Base-by-base conservation (phyloP, 2,113 vertebrate species). In the Dromas ardeola region DNA sequence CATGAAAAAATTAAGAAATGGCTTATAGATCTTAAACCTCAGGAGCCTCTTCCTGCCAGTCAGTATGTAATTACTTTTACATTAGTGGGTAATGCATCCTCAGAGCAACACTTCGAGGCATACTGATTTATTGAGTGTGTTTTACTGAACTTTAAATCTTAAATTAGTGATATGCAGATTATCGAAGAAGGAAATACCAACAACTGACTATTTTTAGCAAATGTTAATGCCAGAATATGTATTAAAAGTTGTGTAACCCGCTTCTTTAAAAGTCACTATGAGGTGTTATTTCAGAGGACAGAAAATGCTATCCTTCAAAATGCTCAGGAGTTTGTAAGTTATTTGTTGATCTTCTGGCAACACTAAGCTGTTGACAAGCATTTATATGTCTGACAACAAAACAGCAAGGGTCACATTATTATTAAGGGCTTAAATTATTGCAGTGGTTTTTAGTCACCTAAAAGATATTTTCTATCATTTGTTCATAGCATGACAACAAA, bases 1-100 rank as follows among this genome's bases (percentile, higher is more conserved):
- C 66, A 89, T 66, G 23, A 83, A 96, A 96, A 90, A 67, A 82
- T 90, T 90, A 97, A 91, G 81, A 96, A 96, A 93, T 59, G 53
- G 13, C 36, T 86, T 92, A 85, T 80, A 65, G 85, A 92, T 95
- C 38, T 96, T 96, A 93, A 96, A 89, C 34, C 49, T 95, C 90
- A 86, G 73, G 62, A 92, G 15, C 15, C 5, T 95, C 80, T 95
- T 97, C 56, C 90, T 95, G 72, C 17, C 45, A 86, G 36, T 87
- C 88, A 65, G 47, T 95, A 69, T 93, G 52, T 88, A 96, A 95
- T 95, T 91, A 86, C 49, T 96, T 96, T 38, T 47, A 90, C 79
- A 76, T 83, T 93, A 65, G 58, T 91, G 40, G 47, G 26, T 52
- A 96, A 86, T 66, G n/a, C 56, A 91, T 91, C 67, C 86, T 92